phyloP scores from a whole-genome alignment of 2,888 invertebrate species.

The Saturnia japonica region DNA sequence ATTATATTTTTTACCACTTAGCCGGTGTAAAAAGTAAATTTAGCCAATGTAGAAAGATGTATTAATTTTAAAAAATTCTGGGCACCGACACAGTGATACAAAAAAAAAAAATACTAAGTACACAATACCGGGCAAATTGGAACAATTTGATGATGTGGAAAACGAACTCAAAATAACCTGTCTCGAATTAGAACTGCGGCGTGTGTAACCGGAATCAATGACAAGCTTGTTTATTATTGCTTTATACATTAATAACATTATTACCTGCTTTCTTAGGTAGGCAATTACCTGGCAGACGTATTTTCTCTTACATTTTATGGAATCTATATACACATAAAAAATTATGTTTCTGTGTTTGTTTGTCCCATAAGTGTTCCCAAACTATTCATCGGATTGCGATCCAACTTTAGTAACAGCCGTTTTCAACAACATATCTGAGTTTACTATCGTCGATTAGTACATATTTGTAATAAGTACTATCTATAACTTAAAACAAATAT shows the following conservation, averaged over 20 bases:
- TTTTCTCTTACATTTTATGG: background rate
- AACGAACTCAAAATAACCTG: conserved; percentile 56
- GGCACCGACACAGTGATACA: background rate
- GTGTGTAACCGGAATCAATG: conserved; percentile 60
- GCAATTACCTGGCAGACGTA: background rate
- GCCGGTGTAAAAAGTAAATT: no score
- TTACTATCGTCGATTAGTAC: no score
- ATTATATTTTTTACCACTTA: no score
- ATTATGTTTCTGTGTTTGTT: background rate
- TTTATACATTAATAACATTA: conserved; percentile 14
- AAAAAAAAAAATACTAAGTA: conserved; percentile 19
- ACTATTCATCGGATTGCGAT: background rate
- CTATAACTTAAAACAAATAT: no score
- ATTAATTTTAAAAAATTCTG: background rate
- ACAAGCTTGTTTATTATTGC: conserved; percentile 31
- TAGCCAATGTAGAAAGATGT: no score
- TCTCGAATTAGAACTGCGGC: conserved; percentile 65
- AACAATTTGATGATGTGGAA: conserved; percentile 54
- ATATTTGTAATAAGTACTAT: no score
- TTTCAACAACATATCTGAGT: no score
- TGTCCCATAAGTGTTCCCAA: background rate
- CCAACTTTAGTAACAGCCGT: background rate
- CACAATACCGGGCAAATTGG: conserved; percentile 64
- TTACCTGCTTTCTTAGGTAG: conserved; percentile 18
- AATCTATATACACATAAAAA: background rate